phyloP scores from a whole-genome alignment of 2,797 vertebrate species.

The Acipenser oxyrinchus region DNA sequence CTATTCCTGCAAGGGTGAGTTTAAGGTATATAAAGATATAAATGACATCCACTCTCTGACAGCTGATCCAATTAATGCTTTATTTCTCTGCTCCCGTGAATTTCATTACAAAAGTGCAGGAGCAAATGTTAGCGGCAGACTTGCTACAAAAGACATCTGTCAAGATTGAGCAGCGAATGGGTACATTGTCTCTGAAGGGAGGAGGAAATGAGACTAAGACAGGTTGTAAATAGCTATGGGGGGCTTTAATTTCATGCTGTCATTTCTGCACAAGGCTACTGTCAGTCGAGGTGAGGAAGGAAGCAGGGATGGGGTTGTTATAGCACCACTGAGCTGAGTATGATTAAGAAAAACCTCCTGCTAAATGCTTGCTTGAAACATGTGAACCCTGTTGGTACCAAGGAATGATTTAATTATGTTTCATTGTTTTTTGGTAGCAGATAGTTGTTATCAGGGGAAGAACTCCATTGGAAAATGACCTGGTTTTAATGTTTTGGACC shows the following conservation, averaged over 20 bases:
- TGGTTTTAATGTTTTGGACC: too few relatives aligned
- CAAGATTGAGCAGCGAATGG: slow-evolving; percentile 5
- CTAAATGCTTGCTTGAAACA: background rate
- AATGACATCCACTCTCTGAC: slow-evolving; percentile 3
- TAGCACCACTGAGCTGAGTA: slow-evolving; percentile 1
- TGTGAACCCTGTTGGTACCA: background rate
- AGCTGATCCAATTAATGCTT: slow-evolving; percentile 4
- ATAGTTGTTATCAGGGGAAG: too few relatives aligned
- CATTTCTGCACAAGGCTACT: background rate
- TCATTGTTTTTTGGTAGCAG: too few relatives aligned
- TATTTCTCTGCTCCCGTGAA: slow-evolving; percentile 1
- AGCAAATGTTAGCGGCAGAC: slow-evolving; percentile 3
- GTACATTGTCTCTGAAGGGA: slow-evolving; percentile 1
- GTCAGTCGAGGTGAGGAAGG: background rate
- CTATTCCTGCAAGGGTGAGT: slow-evolving; percentile 3
- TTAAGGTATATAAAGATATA: background rate
- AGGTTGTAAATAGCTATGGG: slow-evolving; percentile 11
- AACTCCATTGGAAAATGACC: too few relatives aligned
- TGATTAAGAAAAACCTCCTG: slow-evolving; percentile 6
- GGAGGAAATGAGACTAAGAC: background rate
- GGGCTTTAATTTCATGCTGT: slow-evolving; percentile 13
- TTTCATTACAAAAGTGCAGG: slow-evolving; percentile 5
- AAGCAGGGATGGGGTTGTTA: background rate
- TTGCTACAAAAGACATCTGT: slow-evolving; percentile 11
- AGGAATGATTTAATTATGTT: slow-evolving; percentile 1